A percentile compares a stretch with the other conserved stretches of the same genome.
These are phyloP conservation scores for Spheniscus humboldti DNA, from an alignment of 2,797 vertebrate species.

Conservation along the genomic window DNA sequence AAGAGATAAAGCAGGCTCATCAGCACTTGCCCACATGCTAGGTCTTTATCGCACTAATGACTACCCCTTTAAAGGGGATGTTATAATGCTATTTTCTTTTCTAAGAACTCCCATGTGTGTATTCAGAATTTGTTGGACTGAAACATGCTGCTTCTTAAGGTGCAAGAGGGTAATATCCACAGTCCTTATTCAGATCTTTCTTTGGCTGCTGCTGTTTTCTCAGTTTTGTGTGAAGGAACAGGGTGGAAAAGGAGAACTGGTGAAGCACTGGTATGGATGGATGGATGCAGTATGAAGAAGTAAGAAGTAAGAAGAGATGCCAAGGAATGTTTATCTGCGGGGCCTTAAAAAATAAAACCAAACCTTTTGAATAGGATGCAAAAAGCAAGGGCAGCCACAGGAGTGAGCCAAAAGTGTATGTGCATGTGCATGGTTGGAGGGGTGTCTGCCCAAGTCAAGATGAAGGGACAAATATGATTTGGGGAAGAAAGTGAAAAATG, in stretches of 20 bases:
- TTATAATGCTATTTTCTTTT: neutral
- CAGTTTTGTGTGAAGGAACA: neutral
- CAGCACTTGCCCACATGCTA: neutral
- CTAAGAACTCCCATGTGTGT: neutral
- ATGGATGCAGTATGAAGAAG: neutral
- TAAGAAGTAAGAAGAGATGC: neutral
- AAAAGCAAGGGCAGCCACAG: neutral
- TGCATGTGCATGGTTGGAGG: neutral
- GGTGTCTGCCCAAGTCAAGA: neutral
- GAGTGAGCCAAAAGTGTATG: neutral
- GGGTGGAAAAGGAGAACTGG: neutral
- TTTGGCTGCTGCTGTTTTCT: neutral
- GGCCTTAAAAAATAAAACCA: neutral
- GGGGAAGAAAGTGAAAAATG: neutral
- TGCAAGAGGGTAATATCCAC: neutral
- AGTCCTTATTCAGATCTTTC: neutral
- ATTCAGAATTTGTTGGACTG: neutral
- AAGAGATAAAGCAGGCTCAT: slow-evolving; percentile 30
- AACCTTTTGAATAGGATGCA: neutral
- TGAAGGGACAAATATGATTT: neutral
- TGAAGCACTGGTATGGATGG: neutral
- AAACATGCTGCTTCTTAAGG: neutral
- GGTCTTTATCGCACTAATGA: neutral
- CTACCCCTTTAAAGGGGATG: neutral
- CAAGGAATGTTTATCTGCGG: neutral